phyloP scores from a whole-genome alignment of 2,113 vertebrate genomes.

The Apistogramma diplotaenia region DNA sequence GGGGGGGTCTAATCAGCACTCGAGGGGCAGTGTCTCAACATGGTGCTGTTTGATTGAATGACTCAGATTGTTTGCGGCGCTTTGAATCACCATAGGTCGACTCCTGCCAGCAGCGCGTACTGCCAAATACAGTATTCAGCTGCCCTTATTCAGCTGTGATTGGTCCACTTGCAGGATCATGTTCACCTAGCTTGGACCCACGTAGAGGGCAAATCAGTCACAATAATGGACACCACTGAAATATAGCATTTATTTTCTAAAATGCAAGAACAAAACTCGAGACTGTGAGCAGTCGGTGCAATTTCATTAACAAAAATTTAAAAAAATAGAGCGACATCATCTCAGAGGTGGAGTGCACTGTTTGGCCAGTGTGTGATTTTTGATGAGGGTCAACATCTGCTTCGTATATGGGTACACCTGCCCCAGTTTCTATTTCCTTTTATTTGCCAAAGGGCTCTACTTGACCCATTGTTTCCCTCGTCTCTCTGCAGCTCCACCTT shows the following conservation, averaged over 20 bases:
- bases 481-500: conserved; percentile 9
- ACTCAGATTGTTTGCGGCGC: neutral
- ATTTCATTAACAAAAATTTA: neutral
- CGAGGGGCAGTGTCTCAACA: neutral
- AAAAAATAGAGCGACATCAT: neutral
- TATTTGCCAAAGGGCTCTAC: neutral
- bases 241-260: neutral
- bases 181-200: too few species aligned
- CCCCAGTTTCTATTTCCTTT: neutral
- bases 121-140: neutral
- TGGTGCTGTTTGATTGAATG: conserved; percentile 5
- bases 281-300: neutral
- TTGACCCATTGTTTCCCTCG: neutral
- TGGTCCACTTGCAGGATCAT: too few species aligned
- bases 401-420: neutral
- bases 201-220: too few species aligned
- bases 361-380: neutral
- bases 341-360: neutral
- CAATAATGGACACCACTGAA: neutral
- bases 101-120: neutral
- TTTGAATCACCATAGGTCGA: neutral
- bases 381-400: neutral
- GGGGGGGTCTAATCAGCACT: neutral
- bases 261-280: neutral
- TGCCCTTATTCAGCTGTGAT: too few species aligned